Percentiles rank a stretch among this genome's conserved stretches.
Conservation (phyloP, 2,113 vertebrate species). For the Hippocampus guttulatus region DNA sequence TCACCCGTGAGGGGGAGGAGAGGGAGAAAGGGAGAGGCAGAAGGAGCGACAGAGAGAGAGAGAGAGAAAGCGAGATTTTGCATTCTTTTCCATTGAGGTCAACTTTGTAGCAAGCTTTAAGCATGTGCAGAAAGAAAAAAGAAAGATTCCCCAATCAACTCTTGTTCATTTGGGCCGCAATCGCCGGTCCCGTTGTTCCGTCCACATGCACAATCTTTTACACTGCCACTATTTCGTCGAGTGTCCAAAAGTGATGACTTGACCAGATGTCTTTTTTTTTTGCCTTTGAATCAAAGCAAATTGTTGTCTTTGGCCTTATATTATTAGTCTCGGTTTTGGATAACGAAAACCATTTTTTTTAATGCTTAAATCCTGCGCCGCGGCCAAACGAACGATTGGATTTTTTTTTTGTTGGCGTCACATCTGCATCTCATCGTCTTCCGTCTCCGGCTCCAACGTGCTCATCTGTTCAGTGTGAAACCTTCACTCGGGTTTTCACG, state of each 20-base stretch:
- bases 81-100: constrained; percentile 68
- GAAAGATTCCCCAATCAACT: background rate
- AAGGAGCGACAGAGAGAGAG: constrained; percentile 11
- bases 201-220: background rate
- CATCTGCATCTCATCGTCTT: background rate
- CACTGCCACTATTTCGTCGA: background rate
- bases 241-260: constrained; percentile 33
- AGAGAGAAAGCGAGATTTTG: constrained; percentile 29
- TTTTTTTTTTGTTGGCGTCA: background rate
- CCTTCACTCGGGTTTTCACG: background rate
- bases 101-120: constrained; percentile 45
- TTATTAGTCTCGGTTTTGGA: no score
- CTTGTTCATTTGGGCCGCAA: background rate
- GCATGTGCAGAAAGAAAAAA: constrained; percentile 15
- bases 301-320: background rate
- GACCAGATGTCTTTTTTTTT: constrained; percentile 11
- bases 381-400: no score
- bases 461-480: constrained; percentile 5
- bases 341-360: background rate
- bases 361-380: no score
- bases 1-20: constrained; percentile 57
- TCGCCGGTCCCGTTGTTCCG: background rate
- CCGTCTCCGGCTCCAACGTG: constrained; percentile 17
- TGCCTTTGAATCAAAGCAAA: background rate
- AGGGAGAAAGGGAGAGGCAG: constrained; percentile 12